These are phyloP conservation scores for Anas capensis DNA, from an alignment of 2,797 vertebrate species.

Conservation along the genomic window DNA sequence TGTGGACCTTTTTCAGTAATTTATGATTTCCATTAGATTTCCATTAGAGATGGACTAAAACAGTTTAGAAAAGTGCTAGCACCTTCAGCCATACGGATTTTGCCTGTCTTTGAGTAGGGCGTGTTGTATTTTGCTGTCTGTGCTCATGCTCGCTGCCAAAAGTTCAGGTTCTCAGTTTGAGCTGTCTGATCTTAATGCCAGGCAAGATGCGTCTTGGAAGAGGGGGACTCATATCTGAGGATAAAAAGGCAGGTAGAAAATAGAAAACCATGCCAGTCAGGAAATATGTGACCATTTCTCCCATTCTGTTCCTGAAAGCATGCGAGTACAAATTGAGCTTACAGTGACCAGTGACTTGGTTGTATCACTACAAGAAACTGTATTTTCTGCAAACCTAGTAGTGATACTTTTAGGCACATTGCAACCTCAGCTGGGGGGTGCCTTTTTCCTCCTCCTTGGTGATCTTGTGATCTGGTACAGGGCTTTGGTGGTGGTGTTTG, in stretches of 20 bases:
- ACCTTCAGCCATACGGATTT: conserved; percentile 56
- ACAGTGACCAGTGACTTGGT: background rate
- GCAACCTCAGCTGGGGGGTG: background rate
- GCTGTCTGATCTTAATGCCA: background rate
- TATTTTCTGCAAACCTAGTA: background rate
- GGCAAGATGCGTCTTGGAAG: background rate
- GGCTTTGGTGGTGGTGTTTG: background rate
- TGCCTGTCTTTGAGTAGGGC: conserved; percentile 12
- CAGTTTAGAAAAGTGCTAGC: conserved; percentile 70
- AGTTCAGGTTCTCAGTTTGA: background rate
- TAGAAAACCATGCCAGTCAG: background rate
- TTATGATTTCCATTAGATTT: conserved; percentile 85
- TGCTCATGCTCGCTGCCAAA: background rate
- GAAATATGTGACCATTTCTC: background rate
- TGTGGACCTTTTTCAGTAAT: conserved; percentile 80
- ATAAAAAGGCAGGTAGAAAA: background rate
- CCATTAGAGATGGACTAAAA: conserved; percentile 79
- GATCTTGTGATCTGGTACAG: background rate
- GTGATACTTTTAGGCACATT: accelerated
- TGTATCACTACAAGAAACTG: background rate
- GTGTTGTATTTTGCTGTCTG: conserved; percentile 10
- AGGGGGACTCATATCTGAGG: background rate
- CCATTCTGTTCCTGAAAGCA: background rate
- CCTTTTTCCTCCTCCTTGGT: background rate
- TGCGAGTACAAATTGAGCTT: background rate